A percentile compares a stretch with the other conserved stretches of the same genome.
phyloP scores from a whole-genome alignment of 2,888 invertebrate species.

The Allolobophora icterica region DNA sequence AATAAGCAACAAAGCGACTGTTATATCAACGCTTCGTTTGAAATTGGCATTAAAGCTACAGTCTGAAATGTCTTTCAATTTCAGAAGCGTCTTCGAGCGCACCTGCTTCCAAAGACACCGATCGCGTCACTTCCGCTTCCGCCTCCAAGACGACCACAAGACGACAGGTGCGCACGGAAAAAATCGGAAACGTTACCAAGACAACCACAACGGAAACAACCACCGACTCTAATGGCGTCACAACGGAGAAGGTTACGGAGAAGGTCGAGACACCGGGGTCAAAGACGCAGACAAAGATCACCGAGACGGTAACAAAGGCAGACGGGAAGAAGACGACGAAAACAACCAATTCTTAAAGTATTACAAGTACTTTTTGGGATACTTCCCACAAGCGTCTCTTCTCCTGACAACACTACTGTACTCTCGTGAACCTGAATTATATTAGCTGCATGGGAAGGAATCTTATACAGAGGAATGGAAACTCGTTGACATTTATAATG shows the following conservation, averaged over 20 bases:
- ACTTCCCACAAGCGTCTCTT: no score
- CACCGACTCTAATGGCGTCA: background rate
- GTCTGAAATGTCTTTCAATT: background rate
- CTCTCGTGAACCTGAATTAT: no score
- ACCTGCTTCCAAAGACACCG: background rate
- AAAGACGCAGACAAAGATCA: constrained; percentile 17
- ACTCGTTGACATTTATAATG: no score
- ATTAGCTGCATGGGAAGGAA: no score
- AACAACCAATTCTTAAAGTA: background rate
- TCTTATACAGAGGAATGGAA: no score
- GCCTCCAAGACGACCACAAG: background rate
- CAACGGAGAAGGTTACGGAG: background rate
- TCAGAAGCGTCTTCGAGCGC: background rate
- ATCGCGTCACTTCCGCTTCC: background rate
- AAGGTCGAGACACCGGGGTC: background rate
- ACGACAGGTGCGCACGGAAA: background rate
- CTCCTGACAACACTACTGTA: no score
- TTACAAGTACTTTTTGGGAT: background rate
- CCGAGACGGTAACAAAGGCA: background rate
- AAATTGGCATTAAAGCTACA: background rate
- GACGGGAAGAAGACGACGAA: background rate
- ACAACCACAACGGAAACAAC: background rate
- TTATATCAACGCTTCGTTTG: no score
- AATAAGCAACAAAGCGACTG: no score
- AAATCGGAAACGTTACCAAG: background rate